A percentile compares a stretch with the other conserved stretches of the same genome.
Evolutionary conservation across 1,140 invertebrate genomes (phyloP).

Genomic region (Lepidurus arcticus): DNA sequence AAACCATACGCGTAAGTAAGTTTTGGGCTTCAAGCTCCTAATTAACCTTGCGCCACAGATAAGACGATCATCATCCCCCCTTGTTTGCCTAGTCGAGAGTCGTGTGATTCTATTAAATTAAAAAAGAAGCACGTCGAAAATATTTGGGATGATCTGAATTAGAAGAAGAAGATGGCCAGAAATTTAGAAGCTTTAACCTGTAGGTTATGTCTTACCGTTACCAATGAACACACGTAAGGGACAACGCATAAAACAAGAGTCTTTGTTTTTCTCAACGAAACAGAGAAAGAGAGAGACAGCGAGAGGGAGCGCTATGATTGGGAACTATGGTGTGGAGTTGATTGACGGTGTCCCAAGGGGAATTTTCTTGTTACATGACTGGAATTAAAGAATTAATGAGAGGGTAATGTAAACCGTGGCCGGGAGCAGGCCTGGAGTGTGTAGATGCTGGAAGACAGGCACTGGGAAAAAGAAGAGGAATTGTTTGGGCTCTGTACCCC

Average conservation of each 20-base stretch:
- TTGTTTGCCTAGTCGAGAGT: neutral
- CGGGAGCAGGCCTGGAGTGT: too few relatives aligned
- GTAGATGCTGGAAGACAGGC: too few relatives aligned
- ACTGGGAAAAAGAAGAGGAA: too few relatives aligned
- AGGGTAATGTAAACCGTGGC: neutral
- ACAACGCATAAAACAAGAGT: neutral
- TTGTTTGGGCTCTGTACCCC: too few relatives aligned
- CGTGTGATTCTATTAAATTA: neutral
- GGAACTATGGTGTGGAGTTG: constrained; percentile 15
- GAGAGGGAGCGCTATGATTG: neutral
- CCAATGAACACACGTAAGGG: too few relatives aligned
- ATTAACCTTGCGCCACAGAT: neutral
- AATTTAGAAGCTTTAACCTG: too few relatives aligned
- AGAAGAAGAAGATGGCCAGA: too few relatives aligned
- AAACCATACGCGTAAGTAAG: neutral
- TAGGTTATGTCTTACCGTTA: too few relatives aligned
- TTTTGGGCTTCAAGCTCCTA: neutral
- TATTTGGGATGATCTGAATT: too few relatives aligned
- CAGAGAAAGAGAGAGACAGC: neutral
- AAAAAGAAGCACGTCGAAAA: neutral
- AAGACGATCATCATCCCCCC: neutral
- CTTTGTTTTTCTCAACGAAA: neutral
- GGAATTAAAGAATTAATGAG: constrained; percentile 13
- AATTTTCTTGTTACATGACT: neutral
- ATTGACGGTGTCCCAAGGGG: neutral